A percentile compares a stretch with the other conserved stretches of the same genome.
These are phyloP conservation scores for Forbesichthys papilliferus DNA, from an alignment of 2,113 vertebrate genomes.

Conservation along the genomic window DNA sequence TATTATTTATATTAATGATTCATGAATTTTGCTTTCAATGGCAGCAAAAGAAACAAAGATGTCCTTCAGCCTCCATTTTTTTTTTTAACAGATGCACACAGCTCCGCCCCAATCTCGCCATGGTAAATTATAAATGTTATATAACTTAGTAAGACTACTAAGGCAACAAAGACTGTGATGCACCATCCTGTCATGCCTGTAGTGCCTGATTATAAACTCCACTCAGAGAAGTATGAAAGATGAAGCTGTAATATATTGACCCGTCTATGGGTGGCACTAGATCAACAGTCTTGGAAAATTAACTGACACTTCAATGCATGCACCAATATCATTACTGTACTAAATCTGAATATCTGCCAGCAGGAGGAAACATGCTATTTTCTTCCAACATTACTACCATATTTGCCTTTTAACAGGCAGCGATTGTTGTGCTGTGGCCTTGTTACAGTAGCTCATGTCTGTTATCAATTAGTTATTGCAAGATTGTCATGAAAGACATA, in stretches of 20 bases:
- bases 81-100: neutral
- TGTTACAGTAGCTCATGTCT: too few species aligned
- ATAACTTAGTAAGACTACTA: neutral
- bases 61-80: neutral
- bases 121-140: neutral
- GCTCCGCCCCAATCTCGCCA: too few species aligned
- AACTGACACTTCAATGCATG: neutral
- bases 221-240: constrained; percentile 7
- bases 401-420: too few species aligned
- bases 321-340: too few species aligned
- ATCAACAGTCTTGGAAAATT: constrained; percentile 26
- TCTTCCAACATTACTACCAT: too few species aligned
- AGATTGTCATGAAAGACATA: too few species aligned
- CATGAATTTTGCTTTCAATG: neutral
- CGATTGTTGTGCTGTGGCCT: too few species aligned
- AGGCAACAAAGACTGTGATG: neutral
- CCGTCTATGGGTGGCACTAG: constrained; percentile 53
- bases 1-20: too few species aligned
- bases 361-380: too few species aligned
- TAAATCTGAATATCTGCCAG: too few species aligned
- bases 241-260: constrained; percentile 37
- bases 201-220: constrained; percentile 9
- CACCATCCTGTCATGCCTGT: neutral
- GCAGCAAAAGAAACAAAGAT: neutral
- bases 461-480: too few species aligned